Base-by-base conservation (phyloP, 2,888 invertebrate species). In the Eupithecia subumbrata region DNA sequence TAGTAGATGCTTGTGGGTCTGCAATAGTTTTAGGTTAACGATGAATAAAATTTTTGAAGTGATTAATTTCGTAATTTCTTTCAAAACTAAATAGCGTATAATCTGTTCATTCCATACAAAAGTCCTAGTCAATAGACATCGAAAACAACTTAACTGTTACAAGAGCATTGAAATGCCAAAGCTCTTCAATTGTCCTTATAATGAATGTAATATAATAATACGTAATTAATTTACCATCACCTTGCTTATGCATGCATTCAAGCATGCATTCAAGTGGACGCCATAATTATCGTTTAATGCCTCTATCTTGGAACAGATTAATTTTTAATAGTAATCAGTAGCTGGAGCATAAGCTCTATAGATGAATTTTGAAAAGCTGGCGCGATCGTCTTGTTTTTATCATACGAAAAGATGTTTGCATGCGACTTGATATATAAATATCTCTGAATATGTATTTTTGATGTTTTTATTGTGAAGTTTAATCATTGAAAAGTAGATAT, bases 251-350 rank as follows among this genome's bases (percentile, higher is more conserved):
- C 66, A 40, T 69, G n/a, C 25, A 45, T 68, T 40, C 68, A 22
- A 43, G 40, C 66, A 40, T 69, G n/a, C 25, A 45, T 68, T 40
- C 68, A 22, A 43, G 43, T 68, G 7, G 22, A 45, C n/a, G 48
- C 45, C 52, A 56, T 79, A 78, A 80, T 80, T 79, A 75, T 71
- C 60, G 3, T 71, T 77, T 78, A 74, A 78, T 78, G 75, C 69
- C 69, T 75, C 70, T 76, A 76, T 77, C 43, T 72, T 69, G 66
- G 69, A 69, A 79, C 73, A 79, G 79, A 81, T 80, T 76, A 78
- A 75, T 76, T 79, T 78, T 75, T 79, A 76, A 81, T 79, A 72
- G 71, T 64, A 18, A 64, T 34, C 64, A 64, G 64, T 64, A 64
- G 64, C 64, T 18, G 22, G 25, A 2, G 60, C 25, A 3, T 12